A percentile compares a stretch with the other conserved stretches of the same genome.
These are phyloP conservation scores for Tarsius wallacei DNA, from an alignment of 2,797 vertebrate species.

Conservation along the genomic window DNA sequence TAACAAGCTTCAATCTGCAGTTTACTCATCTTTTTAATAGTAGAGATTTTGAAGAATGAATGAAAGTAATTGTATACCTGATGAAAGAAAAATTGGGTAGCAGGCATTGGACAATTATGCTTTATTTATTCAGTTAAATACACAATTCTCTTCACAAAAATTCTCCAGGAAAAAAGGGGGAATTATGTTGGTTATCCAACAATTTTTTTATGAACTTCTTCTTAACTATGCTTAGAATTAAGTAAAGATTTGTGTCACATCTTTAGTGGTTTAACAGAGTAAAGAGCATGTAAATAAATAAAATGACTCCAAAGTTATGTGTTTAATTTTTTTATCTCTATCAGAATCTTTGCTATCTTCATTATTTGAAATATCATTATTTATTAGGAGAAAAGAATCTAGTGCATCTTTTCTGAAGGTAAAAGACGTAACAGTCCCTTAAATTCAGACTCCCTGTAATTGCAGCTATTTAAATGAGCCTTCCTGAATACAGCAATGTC, in stretches of 20 bases:
- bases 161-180: neutral
- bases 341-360: constrained; percentile 29
- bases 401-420: constrained; percentile 17
- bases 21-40: constrained; percentile 61
- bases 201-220: constrained; percentile 38
- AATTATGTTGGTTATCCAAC: neutral
- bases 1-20: constrained; percentile 57
- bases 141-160: neutral
- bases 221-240: neutral
- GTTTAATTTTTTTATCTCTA: constrained; percentile 9
- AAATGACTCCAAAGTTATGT: neutral
- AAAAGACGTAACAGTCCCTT: constrained; percentile 17
- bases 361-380: constrained; percentile 47
- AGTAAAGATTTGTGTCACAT: neutral
- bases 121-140: constrained; percentile 60
- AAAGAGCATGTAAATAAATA: neutral
- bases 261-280: neutral
- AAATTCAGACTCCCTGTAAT: constrained; percentile 39
- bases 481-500: constrained; percentile 45
- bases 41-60: constrained; percentile 55
- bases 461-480: constrained; percentile 60
- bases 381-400: neutral
- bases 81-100: constrained; percentile 47
- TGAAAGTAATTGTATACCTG: constrained; percentile 62
- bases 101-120: constrained; percentile 18